Percentiles rank a stretch among this genome's conserved stretches.
Conservation (phyloP, 2,113 vertebrate genomes). For the cattle (Bos taurus) region DNA sequence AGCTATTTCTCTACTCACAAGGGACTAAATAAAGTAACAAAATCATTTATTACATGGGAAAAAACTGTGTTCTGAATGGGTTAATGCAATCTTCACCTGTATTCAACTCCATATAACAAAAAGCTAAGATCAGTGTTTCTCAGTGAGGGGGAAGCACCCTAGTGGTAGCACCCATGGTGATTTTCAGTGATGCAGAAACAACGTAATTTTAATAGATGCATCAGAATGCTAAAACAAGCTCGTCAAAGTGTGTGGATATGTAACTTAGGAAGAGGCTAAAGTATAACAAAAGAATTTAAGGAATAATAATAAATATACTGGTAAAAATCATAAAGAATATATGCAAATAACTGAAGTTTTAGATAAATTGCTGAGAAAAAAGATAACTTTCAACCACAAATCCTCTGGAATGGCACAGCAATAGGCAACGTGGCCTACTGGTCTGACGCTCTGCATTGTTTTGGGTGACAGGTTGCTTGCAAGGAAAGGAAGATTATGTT, state of each 20-base stretch:
- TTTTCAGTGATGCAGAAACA: background rate
- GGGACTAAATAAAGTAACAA: background rate
- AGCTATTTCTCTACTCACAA: background rate
- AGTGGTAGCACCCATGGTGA: background rate
- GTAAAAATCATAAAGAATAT: background rate
- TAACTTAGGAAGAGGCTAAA: background rate
- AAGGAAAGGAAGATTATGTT: background rate
- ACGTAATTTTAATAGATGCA: background rate
- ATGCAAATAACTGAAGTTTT: background rate
- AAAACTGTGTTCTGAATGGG: background rate
- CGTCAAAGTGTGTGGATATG: background rate
- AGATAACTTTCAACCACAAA: background rate
- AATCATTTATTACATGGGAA: background rate
- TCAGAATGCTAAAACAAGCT: background rate
- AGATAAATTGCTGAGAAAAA: background rate
- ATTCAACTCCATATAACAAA: background rate
- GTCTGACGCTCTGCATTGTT: background rate
- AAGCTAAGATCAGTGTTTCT: conserved; percentile 18
- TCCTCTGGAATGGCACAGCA: background rate
- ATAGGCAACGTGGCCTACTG: background rate
- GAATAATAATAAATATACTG: background rate
- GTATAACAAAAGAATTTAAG: background rate
- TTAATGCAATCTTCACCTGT: background rate
- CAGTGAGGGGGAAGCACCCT: background rate
- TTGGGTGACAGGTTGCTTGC: background rate